phyloP scores from a whole-genome alignment of 2,888 invertebrate species.

The Podotricha telesiphe region DNA sequence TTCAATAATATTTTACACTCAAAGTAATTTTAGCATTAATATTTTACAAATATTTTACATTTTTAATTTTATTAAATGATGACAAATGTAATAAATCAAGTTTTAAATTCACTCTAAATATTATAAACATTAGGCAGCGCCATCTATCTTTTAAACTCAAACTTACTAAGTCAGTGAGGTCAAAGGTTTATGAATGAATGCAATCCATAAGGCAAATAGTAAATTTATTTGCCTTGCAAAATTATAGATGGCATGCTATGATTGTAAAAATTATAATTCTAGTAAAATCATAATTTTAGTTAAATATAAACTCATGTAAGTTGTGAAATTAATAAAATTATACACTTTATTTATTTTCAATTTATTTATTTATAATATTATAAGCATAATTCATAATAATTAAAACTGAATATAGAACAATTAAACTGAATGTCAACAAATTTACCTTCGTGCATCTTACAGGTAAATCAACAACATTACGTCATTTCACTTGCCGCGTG shows the following conservation, averaged over 20 bases:
- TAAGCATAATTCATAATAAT: background rate
- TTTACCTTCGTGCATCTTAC: slow-evolving; percentile 45
- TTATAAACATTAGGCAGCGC: background rate
- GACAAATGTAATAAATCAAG: too few species aligned
- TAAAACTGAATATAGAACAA: background rate
- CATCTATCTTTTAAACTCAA: background rate
- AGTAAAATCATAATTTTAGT: too few species aligned
- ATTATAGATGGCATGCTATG: background rate
- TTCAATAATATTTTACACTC: too few species aligned
- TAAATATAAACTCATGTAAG: too few species aligned
- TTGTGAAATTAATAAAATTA: too few species aligned
- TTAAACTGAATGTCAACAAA: slow-evolving; percentile 17
- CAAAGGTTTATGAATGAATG: background rate
- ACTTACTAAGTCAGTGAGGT: background rate
- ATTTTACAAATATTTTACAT: too few species aligned
- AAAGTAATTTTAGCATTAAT: too few species aligned
- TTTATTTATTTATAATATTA: background rate
- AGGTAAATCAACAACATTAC: slow-evolving; percentile 57
- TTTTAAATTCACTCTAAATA: too few species aligned
- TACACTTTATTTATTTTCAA: too few species aligned
- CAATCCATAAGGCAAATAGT: too few species aligned
- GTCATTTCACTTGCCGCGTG: slow-evolving; percentile 57
- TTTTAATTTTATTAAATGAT: too few species aligned
- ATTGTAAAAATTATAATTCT: too few species aligned
- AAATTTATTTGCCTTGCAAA: background rate